Evolutionary conservation across 1,140 invertebrate species (phyloP), one percentile per base, ranked within the genome.

Genomic region (Cotesia chilonis): DNA sequence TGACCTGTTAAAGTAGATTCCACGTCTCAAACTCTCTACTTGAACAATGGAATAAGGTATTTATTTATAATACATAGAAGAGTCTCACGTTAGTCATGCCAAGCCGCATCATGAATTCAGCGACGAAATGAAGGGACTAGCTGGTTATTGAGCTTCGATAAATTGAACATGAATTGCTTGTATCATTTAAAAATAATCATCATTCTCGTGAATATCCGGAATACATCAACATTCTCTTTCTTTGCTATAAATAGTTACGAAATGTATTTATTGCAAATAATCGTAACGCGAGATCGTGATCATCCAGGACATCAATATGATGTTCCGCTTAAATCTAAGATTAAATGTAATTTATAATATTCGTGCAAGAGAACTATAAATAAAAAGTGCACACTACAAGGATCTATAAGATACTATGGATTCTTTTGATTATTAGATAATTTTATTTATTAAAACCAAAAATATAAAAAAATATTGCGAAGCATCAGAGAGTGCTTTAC

Each of bases 221-320:
- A 55, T 55, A 14, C 17, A n/a, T 55, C 54, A 55, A 55, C 54
- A 55, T 55, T 55, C 54, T 55, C 54, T 55, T 55, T 55, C 54
- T 55, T 55, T 17, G 54, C 54, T 55, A 55, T 55, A 55, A 14
- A 55, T 55, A 55, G 54, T 55, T 55, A n/a, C 54, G 54, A 55
- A 55, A 55, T 55, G 17, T 14, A 17, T 55, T n/a, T 17, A 55
- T 55, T 55, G 54, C 54, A 55, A 55, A 55, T 9, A 55, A 55
- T 17, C 10, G 12, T 3, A 55, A 6, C 12, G n/a, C 54, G 54
- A 14, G 54, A 55, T 12, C 41, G 54, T 55, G 54, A 55, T 14
- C 10, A 55, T 55, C 54, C 54, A 55, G 54, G 54, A 55, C n/a
- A 12, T 55, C 10, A 47, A 47, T 47, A 3, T 10, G 41, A 47